These are phyloP conservation scores for Tetragnatha versicolor DNA, from an alignment of 1,140 invertebrate genomes.

Conservation along the genomic window DNA sequence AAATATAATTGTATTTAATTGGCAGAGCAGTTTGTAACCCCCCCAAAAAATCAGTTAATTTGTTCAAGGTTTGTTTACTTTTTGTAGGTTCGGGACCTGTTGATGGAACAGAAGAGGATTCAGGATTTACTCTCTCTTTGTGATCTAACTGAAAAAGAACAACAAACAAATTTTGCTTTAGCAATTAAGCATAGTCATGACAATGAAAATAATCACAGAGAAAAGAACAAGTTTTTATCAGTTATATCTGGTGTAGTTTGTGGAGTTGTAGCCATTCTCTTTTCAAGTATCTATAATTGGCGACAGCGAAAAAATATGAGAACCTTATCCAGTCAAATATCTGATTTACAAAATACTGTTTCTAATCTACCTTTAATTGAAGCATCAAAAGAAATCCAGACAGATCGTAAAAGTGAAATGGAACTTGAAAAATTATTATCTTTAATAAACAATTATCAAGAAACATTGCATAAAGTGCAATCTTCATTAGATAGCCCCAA, in stretches of 20 bases:
- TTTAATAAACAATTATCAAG: constrained; percentile 7
- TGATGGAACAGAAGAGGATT: constrained; percentile 22
- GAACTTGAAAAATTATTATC: constrained; percentile 3
- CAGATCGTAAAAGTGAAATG: background rate
- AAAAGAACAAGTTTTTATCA: constrained; percentile 49
- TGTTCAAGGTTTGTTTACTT: too few species aligned
- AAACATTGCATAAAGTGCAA: background rate
- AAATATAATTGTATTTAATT: too few species aligned
- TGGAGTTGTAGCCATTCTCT: constrained; percentile 25
- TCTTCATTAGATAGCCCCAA: background rate
- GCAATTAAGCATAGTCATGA: constrained; percentile 45
- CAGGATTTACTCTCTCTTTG: background rate
- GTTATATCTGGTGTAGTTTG: constrained; percentile 37
- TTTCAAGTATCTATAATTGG: constrained; percentile 41
- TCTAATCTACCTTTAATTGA: background rate
- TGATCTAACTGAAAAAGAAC: constrained; percentile 36
- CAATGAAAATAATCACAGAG: constrained; percentile 41
- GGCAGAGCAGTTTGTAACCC: too few species aligned
- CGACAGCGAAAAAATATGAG: constrained; percentile 41
- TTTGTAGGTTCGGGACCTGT: constrained; percentile 27
- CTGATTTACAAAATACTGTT: constrained; percentile 14
- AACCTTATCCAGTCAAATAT: constrained; percentile 10
- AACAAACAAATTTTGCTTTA: constrained; percentile 27
- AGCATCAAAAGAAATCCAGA: background rate
- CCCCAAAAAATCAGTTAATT: too few species aligned